phyloP scores from a whole-genome alignment of 2,888 invertebrate species.

The Rhopalosiphum nymphaeae region DNA sequence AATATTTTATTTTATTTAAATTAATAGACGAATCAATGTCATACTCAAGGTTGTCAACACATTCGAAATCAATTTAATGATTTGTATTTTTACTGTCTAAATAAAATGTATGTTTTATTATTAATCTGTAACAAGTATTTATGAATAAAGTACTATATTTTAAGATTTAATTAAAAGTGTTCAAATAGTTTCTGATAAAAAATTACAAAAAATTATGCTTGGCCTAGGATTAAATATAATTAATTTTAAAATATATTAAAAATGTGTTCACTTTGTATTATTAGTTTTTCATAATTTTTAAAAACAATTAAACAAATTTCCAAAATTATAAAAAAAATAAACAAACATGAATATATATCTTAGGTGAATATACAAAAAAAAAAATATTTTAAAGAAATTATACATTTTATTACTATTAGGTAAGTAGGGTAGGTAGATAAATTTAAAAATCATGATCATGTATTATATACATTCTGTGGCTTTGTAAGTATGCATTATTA shows the following conservation, averaged over 20 bases:
- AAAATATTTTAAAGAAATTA: no score
- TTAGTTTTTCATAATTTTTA: no score
- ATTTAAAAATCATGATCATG: not conserved
- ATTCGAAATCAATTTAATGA: not conserved
- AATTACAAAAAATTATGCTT: not conserved
- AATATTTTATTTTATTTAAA: not conserved
- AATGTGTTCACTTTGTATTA: no score
- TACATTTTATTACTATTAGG: no score
- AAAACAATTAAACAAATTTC: no score
- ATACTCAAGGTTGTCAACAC: conserved; percentile 8
- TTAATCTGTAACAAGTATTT: not conserved
- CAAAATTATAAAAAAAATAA: not conserved
- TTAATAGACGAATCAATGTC: conserved; percentile 31
- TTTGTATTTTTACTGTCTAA: not conserved
- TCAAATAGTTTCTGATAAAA: not conserved
- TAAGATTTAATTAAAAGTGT: conserved; percentile 4
- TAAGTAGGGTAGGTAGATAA: no score
- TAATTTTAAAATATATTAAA: no score
- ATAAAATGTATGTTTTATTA: conserved; percentile 3
- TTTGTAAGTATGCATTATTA: no score
- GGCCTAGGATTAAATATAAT: no score
- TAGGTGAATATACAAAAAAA: no score
- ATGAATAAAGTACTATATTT: not conserved
- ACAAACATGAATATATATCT: no score
- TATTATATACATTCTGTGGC: not conserved